Evolutionary conservation across 2,797 vertebrate genomes (phyloP).

Genomic region (Orientallactaga sibirica): DNA sequence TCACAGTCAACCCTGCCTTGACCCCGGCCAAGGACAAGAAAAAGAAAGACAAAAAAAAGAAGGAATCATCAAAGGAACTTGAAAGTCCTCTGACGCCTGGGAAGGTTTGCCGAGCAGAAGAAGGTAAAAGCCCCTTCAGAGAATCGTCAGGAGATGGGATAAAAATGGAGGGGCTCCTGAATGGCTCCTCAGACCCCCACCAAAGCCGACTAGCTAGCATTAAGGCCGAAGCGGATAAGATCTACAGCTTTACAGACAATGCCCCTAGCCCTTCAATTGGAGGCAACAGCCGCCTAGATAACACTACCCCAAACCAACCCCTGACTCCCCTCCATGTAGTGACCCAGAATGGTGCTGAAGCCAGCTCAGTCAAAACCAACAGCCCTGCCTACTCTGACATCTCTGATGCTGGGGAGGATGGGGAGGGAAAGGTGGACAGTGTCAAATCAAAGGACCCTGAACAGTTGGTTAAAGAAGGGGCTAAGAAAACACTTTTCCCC

Average conservation of each 20-base stretch:
- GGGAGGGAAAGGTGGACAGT: slow-evolving; percentile 94
- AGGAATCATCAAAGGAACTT: slow-evolving; percentile 92
- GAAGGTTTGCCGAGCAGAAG: slow-evolving; percentile 93
- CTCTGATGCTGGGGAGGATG: slow-evolving; percentile 98
- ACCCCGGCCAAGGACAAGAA: slow-evolving; percentile 96
- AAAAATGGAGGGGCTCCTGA: slow-evolving; percentile 94
- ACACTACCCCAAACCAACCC: slow-evolving; percentile 91
- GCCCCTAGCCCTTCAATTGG: slow-evolving; percentile 98
- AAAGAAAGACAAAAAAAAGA: slow-evolving; percentile 98
- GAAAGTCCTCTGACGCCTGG: slow-evolving; percentile 94
- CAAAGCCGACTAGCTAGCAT: slow-evolving; percentile 99
- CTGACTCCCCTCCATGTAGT: slow-evolving; percentile 94
- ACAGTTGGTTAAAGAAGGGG: slow-evolving; percentile 94
- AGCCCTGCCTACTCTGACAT: slow-evolving; percentile 99
- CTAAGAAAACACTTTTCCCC: slow-evolving; percentile 97
- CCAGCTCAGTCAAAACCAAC: slow-evolving; percentile 97
- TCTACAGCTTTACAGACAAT: slow-evolving; percentile 99
- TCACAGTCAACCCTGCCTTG: slow-evolving; percentile 91
- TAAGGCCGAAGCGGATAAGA: slow-evolving; percentile 99
- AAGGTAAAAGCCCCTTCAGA: slow-evolving; percentile 94
- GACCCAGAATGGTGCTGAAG: slow-evolving; percentile 98
- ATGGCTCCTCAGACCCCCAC: slow-evolving; percentile 96
- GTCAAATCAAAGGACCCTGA: slow-evolving; percentile 95
- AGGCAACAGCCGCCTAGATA: slow-evolving; percentile 95
- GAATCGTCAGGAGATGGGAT: slow-evolving; percentile 91